phyloP scores from a whole-genome alignment of 2,888 invertebrate genomes.

The Tenthredo notha region DNA sequence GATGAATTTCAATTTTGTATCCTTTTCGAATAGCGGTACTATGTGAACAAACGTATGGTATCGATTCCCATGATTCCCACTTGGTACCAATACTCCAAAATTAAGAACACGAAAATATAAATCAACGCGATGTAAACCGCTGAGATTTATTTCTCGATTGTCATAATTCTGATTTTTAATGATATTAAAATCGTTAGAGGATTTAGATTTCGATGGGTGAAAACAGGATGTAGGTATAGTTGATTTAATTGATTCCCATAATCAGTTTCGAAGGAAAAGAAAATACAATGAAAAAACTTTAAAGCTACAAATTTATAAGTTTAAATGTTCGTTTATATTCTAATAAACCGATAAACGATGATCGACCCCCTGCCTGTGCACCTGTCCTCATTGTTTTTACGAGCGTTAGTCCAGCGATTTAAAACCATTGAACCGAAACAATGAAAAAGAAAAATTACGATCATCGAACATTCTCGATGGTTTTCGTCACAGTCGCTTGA shows the following conservation, averaged over 20 bases:
- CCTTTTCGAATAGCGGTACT: background rate
- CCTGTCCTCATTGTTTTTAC: conserved; percentile 1
- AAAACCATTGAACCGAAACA: background rate
- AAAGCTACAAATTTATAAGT: background rate
- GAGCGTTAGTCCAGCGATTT: background rate
- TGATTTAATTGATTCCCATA: background rate
- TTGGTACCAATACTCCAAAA: background rate
- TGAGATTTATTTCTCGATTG: background rate
- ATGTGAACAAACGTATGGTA: background rate
- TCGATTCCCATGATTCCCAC: background rate
- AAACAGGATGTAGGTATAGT: background rate
- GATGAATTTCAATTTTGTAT: background rate
- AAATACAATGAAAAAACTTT: background rate
- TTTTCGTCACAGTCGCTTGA: background rate
- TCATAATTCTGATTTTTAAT: background rate
- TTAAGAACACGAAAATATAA: background rate
- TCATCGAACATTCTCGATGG: too few relatives aligned
- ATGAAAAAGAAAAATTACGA: background rate
- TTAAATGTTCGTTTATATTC: background rate
- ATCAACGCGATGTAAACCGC: background rate
- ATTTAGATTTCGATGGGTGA: background rate
- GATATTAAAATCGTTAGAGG: too few relatives aligned
- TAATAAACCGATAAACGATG: background rate
- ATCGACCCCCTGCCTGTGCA: background rate
- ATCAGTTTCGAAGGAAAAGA: background rate